Conservation (phyloP, 2,888 invertebrate genomes). For the Drosophila merina region DNA sequence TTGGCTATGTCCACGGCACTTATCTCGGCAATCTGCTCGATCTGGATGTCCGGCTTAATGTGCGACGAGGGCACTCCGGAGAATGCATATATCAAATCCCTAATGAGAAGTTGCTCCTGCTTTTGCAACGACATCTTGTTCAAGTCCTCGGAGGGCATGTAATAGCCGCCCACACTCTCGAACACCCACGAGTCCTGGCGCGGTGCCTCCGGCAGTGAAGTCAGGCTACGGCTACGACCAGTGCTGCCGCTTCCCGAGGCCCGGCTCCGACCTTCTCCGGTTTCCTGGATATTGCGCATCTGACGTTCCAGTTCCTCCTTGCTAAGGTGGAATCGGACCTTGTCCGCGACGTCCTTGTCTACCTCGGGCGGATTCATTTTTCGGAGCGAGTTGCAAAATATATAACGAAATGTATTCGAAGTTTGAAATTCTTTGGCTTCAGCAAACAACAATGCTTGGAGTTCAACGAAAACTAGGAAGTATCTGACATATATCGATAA, state of each 20-base stretch:
- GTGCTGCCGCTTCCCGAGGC: not conserved
- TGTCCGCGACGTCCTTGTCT: constrained; percentile 14
- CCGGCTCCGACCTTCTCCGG: not conserved
- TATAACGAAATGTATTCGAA: constrained; percentile 2
- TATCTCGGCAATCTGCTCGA: constrained; percentile 38
- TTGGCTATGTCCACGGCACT: constrained; percentile 40
- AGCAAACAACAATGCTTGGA: not conserved
- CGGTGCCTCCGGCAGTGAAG: not conserved
- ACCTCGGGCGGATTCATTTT: constrained; percentile 9
- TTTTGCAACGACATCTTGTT: constrained; percentile 32
- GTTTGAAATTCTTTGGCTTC: not conserved
- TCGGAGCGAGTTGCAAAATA: not conserved
- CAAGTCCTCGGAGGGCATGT: constrained; percentile 53
- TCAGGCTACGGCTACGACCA: not conserved
- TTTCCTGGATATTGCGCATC: constrained; percentile 19
- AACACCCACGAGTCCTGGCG: constrained; percentile 52
- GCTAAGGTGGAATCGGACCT: constrained; percentile 27
- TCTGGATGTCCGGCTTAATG: constrained; percentile 47
- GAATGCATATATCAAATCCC: constrained; percentile 64
- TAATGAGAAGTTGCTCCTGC: constrained; percentile 58
- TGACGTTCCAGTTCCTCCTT: constrained; percentile 31
- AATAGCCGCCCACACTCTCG: constrained; percentile 60
- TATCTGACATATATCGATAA: not conserved
- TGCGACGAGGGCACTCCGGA: constrained; percentile 64
- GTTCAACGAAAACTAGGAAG: not conserved